A percentile compares a stretch with the other conserved stretches of the same genome.
Conservation (phyloP, 2,797 vertebrate genomes). For the Cossypha caffra region DNA sequence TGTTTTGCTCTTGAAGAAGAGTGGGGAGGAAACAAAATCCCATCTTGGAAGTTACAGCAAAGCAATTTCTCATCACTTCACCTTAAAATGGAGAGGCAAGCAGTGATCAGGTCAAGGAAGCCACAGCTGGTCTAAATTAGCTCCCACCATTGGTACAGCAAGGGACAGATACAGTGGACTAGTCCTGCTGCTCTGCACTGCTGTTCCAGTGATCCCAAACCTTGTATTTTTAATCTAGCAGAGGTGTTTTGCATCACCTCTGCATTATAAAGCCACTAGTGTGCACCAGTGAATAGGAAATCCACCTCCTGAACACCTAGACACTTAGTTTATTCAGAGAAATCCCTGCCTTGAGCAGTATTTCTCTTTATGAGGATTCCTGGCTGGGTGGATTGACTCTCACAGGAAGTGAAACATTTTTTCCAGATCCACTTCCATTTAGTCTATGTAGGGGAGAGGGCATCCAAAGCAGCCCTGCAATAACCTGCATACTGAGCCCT, state of each 20-base stretch:
- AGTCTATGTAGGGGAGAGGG: not conserved
- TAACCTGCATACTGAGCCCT: not conserved
- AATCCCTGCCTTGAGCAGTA: not conserved
- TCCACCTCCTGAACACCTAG: not conserved
- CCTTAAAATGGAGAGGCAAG: not conserved
- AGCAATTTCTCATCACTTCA: not conserved
- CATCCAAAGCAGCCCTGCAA: not conserved
- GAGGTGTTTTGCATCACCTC: accelerated
- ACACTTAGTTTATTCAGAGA: conserved; percentile 16
- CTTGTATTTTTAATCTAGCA: not conserved
- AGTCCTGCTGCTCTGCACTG: not conserved
- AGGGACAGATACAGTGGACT: not conserved
- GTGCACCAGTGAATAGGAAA: not conserved
- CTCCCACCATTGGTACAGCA: not conserved
- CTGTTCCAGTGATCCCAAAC: not conserved
- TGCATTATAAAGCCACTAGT: not conserved
- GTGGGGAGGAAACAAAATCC: not conserved
- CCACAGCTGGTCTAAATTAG: not conserved
- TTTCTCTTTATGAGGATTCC: conserved; percentile 36
- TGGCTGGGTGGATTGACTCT: conserved; percentile 2
- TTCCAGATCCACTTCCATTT: conserved; percentile 40
- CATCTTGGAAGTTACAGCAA: not conserved
- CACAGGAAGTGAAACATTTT: conserved; percentile 28
- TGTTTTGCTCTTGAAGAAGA: not conserved
- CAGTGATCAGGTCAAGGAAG: not conserved